Evolutionary conservation across 2,113 vertebrate species (phyloP).

Genomic region (Orientallactaga bullata): DNA sequence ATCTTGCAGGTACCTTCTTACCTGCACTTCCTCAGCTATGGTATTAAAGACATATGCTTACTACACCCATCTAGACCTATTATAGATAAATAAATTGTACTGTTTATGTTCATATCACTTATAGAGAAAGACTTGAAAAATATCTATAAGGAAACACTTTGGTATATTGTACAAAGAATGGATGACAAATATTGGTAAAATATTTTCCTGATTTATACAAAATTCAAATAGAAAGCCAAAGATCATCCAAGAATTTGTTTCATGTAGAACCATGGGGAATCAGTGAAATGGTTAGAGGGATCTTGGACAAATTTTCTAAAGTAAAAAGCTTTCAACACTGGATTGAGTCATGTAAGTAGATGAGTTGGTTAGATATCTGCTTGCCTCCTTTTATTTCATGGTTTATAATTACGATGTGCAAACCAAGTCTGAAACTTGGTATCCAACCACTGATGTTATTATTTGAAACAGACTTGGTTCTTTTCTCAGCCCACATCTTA

Average conservation of each 20-base stretch:
- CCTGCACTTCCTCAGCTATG: neutral
- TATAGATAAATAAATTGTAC: neutral
- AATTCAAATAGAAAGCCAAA: neutral
- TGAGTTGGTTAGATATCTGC: neutral
- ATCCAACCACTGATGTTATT: neutral
- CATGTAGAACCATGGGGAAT: neutral
- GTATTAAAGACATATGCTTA: neutral
- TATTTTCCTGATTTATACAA: conserved; percentile 18
- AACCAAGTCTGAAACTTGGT: neutral
- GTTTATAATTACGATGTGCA: neutral
- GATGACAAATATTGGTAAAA: neutral
- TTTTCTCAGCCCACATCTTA: neutral
- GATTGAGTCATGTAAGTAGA: neutral
- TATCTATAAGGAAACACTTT: neutral
- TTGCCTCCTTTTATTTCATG: neutral
- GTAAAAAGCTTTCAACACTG: neutral
- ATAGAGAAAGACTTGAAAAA: neutral
- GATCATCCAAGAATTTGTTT: neutral
- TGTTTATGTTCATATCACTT: neutral
- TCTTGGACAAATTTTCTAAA: neutral
- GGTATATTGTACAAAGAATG: neutral
- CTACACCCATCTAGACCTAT: neutral
- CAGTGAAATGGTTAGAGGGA: neutral
- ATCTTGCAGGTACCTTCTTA: neutral
- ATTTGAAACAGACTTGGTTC: neutral